These are phyloP conservation scores for Takifugu bimaculatus DNA, from an alignment of 2,113 vertebrate genomes.

Conservation along the genomic window DNA sequence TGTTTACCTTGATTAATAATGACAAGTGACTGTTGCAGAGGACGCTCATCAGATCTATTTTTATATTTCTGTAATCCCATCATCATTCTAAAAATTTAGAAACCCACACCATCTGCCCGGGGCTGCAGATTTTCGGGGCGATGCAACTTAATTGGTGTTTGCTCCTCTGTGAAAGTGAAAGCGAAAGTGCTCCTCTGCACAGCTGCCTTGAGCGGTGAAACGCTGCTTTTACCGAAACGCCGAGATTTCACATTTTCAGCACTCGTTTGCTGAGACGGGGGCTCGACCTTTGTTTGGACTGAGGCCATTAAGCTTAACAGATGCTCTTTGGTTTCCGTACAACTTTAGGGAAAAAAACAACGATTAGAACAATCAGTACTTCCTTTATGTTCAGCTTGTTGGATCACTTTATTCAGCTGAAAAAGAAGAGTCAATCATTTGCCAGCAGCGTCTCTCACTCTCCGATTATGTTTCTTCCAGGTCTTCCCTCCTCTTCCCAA, in stretches of 20 bases:
- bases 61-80: background rate
- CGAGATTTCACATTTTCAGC: too few relatives aligned
- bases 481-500: constrained; percentile 88
- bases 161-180: background rate
- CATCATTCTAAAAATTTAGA: background rate
- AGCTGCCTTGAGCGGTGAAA: background rate
- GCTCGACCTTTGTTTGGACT: too few relatives aligned
- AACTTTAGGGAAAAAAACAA: too few relatives aligned
- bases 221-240: too few relatives aligned
- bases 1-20: background rate
- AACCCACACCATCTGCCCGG: background rate
- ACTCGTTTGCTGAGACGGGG: too few relatives aligned
- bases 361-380: too few relatives aligned
- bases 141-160: background rate
- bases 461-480: constrained; percentile 64
- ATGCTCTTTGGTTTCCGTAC: too few relatives aligned
- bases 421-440: background rate
- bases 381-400: too few relatives aligned
- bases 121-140: background rate
- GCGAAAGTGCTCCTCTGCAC: too few relatives aligned
- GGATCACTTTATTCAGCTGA: too few relatives aligned
- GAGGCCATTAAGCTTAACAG: too few relatives aligned
- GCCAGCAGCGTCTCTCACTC: constrained; percentile 22
- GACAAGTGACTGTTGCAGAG: background rate
- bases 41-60: background rate